These are phyloP conservation scores for Gasteruption jaculator DNA, from an alignment of 2,888 invertebrate species.

Conservation along the genomic window DNA sequence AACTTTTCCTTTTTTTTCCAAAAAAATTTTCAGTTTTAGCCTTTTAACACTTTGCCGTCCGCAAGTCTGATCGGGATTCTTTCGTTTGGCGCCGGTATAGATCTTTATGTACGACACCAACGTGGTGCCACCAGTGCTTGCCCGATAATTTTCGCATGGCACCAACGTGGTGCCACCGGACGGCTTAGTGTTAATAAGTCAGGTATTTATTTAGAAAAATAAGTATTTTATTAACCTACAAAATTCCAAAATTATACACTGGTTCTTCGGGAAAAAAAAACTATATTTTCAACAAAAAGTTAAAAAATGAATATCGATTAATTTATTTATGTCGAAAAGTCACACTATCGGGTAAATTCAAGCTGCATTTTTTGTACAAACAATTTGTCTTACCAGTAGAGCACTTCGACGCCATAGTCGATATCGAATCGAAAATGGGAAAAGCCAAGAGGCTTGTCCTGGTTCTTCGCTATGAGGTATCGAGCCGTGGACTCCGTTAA, in stretches of 20 bases:
- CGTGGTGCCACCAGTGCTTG: too few species aligned
- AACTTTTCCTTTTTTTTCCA: too few species aligned
- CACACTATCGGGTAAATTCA: not conserved
- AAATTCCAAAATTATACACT: not conserved
- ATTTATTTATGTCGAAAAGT: conserved; percentile 6
- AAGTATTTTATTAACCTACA: not conserved
- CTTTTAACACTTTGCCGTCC: too few species aligned
- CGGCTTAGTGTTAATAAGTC: too few species aligned
- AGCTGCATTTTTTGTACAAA: not conserved
- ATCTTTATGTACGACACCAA: too few species aligned
- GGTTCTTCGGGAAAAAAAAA: not conserved
- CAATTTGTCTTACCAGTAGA: conserved; percentile 61
- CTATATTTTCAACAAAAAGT: conserved; percentile 2
- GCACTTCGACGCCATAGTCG: conserved; percentile 63
- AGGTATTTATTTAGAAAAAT: too few species aligned
- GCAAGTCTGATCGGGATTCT: too few species aligned
- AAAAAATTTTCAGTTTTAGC: too few species aligned
- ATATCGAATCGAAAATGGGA: conserved; percentile 73
- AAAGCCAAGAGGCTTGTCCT: conserved; percentile 60
- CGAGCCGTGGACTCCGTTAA: conserved; percentile 63
- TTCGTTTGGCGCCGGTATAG: too few species aligned
- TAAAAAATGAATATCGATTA: conserved; percentile 3
- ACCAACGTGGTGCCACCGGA: too few species aligned
- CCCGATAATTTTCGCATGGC: too few species aligned
- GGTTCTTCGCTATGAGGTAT: conserved; percentile 58